These are phyloP conservation scores for Vombatus ursinus DNA, from an alignment of 2,113 vertebrate species.

Conservation along the genomic window DNA sequence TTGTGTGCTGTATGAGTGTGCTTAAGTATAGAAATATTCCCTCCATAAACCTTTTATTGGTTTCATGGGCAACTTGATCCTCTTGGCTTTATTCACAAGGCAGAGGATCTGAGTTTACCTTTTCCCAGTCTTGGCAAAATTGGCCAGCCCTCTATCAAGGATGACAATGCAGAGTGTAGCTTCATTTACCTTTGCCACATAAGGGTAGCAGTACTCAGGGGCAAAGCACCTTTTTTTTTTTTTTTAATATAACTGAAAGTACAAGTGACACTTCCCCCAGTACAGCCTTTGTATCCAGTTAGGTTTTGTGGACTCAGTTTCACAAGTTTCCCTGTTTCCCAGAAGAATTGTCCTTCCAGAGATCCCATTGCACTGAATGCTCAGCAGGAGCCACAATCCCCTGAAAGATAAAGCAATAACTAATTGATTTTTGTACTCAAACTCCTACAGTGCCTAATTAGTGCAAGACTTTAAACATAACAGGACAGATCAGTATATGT, in stretches of 20 bases:
- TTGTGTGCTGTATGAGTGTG: too few relatives aligned
- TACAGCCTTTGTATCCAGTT: constrained; percentile 76
- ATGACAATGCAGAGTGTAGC: neutral
- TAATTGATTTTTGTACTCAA: too few relatives aligned
- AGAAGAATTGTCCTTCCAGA: constrained; percentile 73
- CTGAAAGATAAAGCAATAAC: neutral
- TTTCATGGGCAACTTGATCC: too few relatives aligned
- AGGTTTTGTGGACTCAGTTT: constrained; percentile 57
- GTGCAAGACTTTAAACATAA: too few relatives aligned
- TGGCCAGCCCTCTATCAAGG: too few relatives aligned
- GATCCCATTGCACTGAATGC: constrained; percentile 75
- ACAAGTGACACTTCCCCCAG: constrained; percentile 24
- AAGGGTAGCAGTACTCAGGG: constrained; percentile 71
- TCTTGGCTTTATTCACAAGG: too few relatives aligned
- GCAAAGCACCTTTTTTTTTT: constrained; percentile 65
- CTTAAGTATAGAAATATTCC: too few relatives aligned
- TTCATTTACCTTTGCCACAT: constrained; percentile 51
- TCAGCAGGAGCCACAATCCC: constrained; percentile 72
- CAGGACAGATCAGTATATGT: neutral
- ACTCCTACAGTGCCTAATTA: too few relatives aligned
- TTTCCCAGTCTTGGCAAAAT: too few relatives aligned
- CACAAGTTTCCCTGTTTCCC: neutral
- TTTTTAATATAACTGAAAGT: constrained; percentile 73
- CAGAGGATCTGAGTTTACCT: too few relatives aligned
- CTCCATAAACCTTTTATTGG: too few relatives aligned